Evolutionary conservation across 2,797 vertebrate species (phyloP).

Genomic region (Carduelis carduelis): DNA sequence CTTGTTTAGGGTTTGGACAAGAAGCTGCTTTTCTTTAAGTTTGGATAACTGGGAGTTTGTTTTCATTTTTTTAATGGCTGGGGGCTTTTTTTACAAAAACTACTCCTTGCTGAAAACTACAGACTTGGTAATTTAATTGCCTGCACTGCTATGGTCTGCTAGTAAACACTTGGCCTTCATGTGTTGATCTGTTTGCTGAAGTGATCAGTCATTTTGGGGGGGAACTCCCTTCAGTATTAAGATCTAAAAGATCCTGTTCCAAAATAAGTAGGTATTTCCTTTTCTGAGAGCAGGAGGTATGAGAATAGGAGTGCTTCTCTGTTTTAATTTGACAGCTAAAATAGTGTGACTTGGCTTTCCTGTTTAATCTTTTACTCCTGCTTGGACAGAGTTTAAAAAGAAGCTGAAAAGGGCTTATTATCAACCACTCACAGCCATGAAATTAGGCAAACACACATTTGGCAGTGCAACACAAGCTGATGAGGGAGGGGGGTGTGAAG

Average conservation of each 20-base stretch:
- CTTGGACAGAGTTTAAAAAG: not conserved
- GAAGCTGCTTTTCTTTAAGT: not conserved
- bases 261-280: not conserved
- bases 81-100: not conserved
- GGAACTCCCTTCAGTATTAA: not conserved
- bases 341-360: not conserved
- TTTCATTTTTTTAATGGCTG: not conserved
- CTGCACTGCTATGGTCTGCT: not conserved
- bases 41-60: not conserved
- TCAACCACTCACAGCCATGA: not conserved
- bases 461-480: not conserved
- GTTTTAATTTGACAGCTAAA: not conserved
- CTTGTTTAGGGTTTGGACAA: not conserved
- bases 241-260: not conserved
- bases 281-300: not conserved
- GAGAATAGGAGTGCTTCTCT: not conserved
- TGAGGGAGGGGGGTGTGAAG: not conserved
- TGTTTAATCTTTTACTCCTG: not conserved
- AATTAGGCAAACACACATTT: not conserved
- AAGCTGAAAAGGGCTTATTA: not conserved
- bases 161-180: not conserved
- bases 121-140: not conserved
- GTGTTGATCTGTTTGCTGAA: not conserved
- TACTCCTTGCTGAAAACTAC: not conserved
- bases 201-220: not conserved